A percentile compares a stretch with the other conserved stretches of the same genome.
Evolutionary conservation across 2,113 vertebrate species (phyloP).

Genomic region (Struthio camelus): DNA sequence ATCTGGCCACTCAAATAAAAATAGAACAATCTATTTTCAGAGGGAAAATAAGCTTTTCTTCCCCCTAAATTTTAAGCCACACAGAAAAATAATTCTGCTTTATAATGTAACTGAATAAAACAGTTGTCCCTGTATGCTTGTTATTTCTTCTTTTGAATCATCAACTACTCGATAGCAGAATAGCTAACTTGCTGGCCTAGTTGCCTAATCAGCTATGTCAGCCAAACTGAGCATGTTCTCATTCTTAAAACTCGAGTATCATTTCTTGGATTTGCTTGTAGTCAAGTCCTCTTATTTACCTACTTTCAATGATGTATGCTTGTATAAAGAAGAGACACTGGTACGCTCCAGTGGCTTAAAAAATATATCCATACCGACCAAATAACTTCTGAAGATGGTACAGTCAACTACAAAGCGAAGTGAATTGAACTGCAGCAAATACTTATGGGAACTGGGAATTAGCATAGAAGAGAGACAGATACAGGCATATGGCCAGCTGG

Average conservation of each 20-base stretch:
- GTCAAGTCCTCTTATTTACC: neutral
- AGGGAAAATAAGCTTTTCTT: neutral
- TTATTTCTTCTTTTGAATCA: neutral
- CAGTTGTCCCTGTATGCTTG: neutral
- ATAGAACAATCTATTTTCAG: neutral
- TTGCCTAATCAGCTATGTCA: neutral
- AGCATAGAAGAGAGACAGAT: constrained; percentile 36
- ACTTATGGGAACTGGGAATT: constrained; percentile 38
- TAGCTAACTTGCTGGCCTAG: neutral
- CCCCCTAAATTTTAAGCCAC: neutral
- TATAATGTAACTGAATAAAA: neutral
- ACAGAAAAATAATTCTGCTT: neutral
- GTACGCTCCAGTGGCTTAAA: neutral
- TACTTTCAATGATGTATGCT: neutral
- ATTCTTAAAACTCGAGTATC: neutral
- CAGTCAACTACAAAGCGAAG: neutral
- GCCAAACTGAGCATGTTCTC: neutral
- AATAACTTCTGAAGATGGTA: neutral
- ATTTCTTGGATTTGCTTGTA: neutral
- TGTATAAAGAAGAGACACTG: neutral
- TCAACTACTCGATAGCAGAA: neutral
- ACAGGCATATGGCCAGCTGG: constrained; percentile 41
- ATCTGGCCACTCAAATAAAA: neutral
- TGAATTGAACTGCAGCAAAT: constrained; percentile 1
- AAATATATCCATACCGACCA: neutral